A percentile compares a stretch with the other conserved stretches of the same genome.
Evolutionary conservation across 2,797 vertebrate genomes (phyloP).

Genomic region (Darevskia nairensis): DNA sequence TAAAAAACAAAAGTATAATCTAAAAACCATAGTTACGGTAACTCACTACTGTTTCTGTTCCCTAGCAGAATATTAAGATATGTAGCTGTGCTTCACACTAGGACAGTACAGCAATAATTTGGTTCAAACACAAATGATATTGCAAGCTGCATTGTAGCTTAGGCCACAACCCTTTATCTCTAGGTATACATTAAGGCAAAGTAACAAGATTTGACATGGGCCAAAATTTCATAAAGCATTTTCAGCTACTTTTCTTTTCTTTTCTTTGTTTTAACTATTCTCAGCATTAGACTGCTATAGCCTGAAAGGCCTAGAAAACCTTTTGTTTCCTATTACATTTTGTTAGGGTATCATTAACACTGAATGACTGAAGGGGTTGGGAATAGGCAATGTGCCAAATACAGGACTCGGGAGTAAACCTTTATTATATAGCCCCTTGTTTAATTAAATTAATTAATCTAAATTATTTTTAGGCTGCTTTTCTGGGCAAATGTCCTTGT

Average conservation of each 20-base stretch:
- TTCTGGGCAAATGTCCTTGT: too few relatives aligned
- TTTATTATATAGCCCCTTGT: not conserved
- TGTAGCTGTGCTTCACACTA: not conserved
- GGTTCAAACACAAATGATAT: conserved; percentile 9
- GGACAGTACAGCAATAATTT: not conserved
- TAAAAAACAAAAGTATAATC: not conserved
- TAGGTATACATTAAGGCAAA: not conserved
- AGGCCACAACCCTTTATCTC: not conserved
- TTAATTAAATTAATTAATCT: too few relatives aligned
- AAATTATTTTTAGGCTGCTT: too few relatives aligned
- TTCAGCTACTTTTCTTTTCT: not conserved
- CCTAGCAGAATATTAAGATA: not conserved
- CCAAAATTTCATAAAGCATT: not conserved
- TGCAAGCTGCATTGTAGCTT: not conserved
- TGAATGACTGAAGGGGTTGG: not conserved
- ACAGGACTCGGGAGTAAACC: not conserved
- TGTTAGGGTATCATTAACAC: not conserved
- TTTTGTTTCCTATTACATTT: conserved; percentile 6
- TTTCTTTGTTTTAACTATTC: not conserved
- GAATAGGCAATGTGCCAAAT: not conserved
- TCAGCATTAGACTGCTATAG: not conserved
- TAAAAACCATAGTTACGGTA: not conserved
- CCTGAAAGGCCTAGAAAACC: not conserved
- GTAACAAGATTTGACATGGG: not conserved
- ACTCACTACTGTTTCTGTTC: not conserved